Evolutionary conservation across 2,888 invertebrate species (phyloP), one percentile per base, ranked within the genome.

Genomic region (Callimorpha dominula): DNA sequence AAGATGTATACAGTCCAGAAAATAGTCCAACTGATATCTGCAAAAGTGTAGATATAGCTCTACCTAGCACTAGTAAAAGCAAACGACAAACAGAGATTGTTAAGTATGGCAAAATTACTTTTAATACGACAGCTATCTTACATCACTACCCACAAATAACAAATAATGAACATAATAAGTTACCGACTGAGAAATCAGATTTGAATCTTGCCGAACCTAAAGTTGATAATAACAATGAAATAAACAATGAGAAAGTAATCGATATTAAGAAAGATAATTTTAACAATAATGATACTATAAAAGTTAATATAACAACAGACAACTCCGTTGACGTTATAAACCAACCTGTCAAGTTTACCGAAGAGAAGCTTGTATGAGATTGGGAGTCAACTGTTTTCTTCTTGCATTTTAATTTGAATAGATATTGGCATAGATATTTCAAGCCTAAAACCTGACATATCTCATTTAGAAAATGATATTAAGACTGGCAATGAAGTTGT

Each of bases 331-430:
- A 92, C 77, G 82, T 90, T 52, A 81, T 90, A 67, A 91, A 90
- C 79, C 90, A 93, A 73, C 91, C 94, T 54, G 90, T 92, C 6
- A 95, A 94, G 79, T 95, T 95, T 79, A 89, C 94, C 52, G 95
- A 95, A 88, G 95, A 95, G 81, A 95, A 95, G 74, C 94, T 95
- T 83, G 95, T 95, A 93, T 95, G 93, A 95, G 90, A 88, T 85
- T 92, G 88, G 89, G 90, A 90, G 89, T 85, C 76, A 80, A 84
- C 82, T 66, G 89, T 91, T 85, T 91, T 87, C 86, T 89, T 88
- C 31, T 77, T 91, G 74, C 89, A 90, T 79, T 91, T 90, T 83
- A 85, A 87, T 75, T 82, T 90, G 68, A 84, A 84, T 82, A 88
- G 89, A 80, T 52, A 74, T 65, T 77, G 79, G 81, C 81, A 89